Percentiles rank a stretch among this genome's conserved stretches.
Conservation (phyloP, 2,797 vertebrate genomes). For the Platalea minor region DNA sequence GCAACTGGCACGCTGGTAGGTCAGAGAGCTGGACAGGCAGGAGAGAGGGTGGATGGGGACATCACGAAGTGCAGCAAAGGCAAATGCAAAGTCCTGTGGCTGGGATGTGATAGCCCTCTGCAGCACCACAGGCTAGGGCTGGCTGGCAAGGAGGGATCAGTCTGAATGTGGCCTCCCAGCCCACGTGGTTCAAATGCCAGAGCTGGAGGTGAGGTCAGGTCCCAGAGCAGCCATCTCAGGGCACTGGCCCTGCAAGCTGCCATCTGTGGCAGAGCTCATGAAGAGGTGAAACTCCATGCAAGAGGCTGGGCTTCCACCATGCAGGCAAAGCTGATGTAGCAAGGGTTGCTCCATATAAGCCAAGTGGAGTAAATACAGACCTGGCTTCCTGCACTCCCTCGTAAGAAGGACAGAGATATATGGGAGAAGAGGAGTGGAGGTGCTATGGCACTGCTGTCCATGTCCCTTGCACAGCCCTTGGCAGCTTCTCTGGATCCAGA, state of each 20-base stretch:
- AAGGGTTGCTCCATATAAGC: neutral
- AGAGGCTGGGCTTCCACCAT: neutral
- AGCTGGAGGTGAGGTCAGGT: neutral
- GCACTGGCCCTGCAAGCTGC: neutral
- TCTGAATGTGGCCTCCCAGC: neutral
- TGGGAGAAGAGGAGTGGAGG: neutral
- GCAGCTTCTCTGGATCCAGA: neutral
- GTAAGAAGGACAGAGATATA: neutral
- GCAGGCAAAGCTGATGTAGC: neutral
- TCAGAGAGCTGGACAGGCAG: neutral
- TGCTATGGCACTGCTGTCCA: neutral
- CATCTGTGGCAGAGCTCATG: neutral
- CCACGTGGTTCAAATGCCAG: neutral
- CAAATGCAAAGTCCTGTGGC: neutral
- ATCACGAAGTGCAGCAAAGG: neutral
- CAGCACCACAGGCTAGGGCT: neutral
- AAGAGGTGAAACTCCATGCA: neutral
- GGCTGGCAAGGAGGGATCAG: neutral
- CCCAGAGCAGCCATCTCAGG: no score
- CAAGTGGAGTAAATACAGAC: neutral
- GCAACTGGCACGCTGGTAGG: rapidly evolving
- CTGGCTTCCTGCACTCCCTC: neutral
- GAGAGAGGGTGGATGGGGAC: neutral
- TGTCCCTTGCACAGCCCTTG: neutral
- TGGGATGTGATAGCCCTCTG: neutral